Conservation (phyloP, 2,113 vertebrate genomes). For the Helogale parvula region DNA sequence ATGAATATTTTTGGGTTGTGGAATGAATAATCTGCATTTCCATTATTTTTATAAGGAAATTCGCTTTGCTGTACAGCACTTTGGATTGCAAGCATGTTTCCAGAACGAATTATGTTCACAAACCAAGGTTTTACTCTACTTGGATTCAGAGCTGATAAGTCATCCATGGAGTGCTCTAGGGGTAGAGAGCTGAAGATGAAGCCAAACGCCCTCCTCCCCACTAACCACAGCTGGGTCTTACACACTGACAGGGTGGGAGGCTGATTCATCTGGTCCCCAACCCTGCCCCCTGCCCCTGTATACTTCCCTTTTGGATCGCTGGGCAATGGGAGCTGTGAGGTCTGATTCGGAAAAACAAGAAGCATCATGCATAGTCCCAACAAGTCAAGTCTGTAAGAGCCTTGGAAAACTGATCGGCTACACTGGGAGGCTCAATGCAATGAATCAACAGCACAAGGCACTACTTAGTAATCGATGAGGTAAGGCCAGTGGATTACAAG, state of each 20-base stretch:
- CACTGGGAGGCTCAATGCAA: background rate
- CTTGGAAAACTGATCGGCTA: background rate
- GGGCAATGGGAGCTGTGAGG: background rate
- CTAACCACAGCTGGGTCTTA: background rate
- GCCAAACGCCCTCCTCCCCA: background rate
- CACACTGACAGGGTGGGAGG: background rate
- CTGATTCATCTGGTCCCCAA: background rate
- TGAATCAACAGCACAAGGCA: rapidly evolving
- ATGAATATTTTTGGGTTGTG: no score
- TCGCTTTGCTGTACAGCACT: no score
- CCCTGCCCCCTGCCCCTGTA: background rate
- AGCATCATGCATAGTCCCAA: background rate
- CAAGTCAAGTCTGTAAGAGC: background rate
- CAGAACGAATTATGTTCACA: no score
- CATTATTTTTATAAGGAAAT: no score
- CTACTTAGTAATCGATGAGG: background rate
- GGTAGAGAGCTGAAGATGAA: rapidly evolving
- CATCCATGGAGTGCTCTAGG: background rate
- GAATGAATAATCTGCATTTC: no score
- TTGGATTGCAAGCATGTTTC: no score
- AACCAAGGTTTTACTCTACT: no score
- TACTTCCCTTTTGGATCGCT: background rate
- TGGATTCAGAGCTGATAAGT: background rate
- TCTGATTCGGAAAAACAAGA: background rate
- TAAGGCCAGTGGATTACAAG: rapidly evolving